Evolutionary conservation across 2,797 vertebrate species (phyloP).

Genomic region (Phrynocephalus guinanensis): DNA sequence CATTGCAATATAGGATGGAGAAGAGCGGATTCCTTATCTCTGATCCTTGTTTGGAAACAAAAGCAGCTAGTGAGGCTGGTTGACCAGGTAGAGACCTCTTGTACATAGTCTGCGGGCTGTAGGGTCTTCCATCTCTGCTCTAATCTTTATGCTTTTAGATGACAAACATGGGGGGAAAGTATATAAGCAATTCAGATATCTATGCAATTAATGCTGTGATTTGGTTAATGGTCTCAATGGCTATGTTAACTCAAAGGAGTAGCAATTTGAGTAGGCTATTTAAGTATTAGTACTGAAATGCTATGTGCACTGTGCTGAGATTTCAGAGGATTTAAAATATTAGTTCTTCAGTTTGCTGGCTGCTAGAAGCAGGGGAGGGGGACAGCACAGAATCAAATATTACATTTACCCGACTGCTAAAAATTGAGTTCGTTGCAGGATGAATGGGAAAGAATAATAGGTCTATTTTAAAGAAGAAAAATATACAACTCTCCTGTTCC

Average conservation of each 20-base stretch:
- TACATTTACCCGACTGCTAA: not conserved
- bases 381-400: not conserved
- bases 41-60: not conserved
- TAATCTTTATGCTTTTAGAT: constrained; percentile 26
- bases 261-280: constrained; percentile 21
- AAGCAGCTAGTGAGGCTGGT: not conserved
- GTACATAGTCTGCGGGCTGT: too few relatives aligned
- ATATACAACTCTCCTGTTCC: not conserved
- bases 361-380: not conserved
- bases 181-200: constrained; percentile 65
- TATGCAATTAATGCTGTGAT: constrained; percentile 66
- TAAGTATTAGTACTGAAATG: constrained; percentile 51
- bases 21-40: not conserved
- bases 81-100: not conserved
- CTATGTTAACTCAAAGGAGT: constrained; percentile 64
- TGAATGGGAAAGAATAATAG: constrained; percentile 2
- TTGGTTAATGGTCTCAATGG: constrained; percentile 63
- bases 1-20: not conserved
- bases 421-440: not conserved
- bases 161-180: constrained; percentile 46
- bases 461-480: not conserved
- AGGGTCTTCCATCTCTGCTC: not conserved
- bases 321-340: constrained; percentile 44
- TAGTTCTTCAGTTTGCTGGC: constrained; percentile 29
- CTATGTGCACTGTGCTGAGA: constrained; percentile 2